phyloP scores from a whole-genome alignment of 2,113 vertebrate species.

The Callionymus lyra region DNA sequence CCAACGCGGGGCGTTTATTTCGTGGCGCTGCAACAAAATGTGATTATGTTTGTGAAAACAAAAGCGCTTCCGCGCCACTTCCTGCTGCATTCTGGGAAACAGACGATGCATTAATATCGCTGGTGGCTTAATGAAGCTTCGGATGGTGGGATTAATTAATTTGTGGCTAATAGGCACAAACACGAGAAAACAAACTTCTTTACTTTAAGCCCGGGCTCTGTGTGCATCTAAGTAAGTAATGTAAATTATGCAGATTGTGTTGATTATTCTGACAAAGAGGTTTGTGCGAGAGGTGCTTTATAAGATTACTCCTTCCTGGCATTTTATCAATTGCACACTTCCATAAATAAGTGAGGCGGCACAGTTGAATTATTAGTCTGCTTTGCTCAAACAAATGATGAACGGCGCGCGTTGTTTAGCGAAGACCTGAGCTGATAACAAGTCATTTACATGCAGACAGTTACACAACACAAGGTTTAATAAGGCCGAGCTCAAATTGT shows the following conservation, averaged over 20 bases:
- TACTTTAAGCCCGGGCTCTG: slow-evolving; percentile 66
- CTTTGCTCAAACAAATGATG: slow-evolving; percentile 49
- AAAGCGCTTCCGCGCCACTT: slow-evolving; percentile 56
- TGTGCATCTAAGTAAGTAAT: slow-evolving; percentile 69
- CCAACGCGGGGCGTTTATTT: slow-evolving; percentile 15
- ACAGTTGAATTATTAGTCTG: slow-evolving; percentile 47
- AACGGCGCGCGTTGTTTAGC: slow-evolving; percentile 29
- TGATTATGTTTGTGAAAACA: slow-evolving; percentile 71
- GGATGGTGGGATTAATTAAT: slow-evolving; percentile 72
- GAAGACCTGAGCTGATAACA: slow-evolving; percentile 29
- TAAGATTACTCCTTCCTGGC: slow-evolving; percentile 61
- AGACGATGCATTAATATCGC: slow-evolving; percentile 68
- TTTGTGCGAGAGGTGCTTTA: slow-evolving; percentile 61
- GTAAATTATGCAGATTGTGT: slow-evolving; percentile 76
- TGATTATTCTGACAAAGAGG: slow-evolving; percentile 70
- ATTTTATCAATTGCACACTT: slow-evolving; percentile 62
- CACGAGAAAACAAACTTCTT: slow-evolving; percentile 76
- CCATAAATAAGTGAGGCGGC: slow-evolving; percentile 54
- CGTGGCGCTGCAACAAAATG: slow-evolving; percentile 47
- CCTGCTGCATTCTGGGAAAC: slow-evolving; percentile 64
- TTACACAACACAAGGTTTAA: no score
- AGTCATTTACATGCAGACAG: slow-evolving; percentile 25
- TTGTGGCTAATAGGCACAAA: slow-evolving; percentile 79
- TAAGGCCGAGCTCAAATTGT: no score
- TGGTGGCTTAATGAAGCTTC: slow-evolving; percentile 66